Percentiles rank a stretch among this genome's conserved stretches.
These are phyloP conservation scores for Anneissia japonica DNA, from an alignment of 35 echinoderm and acorn worm species.

Conservation along the genomic window DNA sequence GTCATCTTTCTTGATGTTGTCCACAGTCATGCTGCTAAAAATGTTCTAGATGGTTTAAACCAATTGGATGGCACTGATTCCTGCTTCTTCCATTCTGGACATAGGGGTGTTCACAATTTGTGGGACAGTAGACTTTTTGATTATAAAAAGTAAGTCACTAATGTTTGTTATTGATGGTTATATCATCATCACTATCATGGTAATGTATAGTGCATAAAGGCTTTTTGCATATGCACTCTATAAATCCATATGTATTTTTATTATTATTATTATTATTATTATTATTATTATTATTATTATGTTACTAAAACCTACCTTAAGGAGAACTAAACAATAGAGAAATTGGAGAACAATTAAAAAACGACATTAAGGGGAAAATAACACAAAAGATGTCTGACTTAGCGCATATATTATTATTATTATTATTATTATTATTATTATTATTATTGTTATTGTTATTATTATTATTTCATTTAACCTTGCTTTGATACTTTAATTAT, in stretches of 20 bases:
- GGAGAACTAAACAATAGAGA: too few relatives aligned
- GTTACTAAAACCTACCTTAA: too few relatives aligned
- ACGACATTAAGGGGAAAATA: not conserved
- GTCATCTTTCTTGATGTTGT: conserved; percentile 86
- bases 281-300: too few relatives aligned
- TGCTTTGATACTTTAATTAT: not conserved
- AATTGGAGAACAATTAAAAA: not conserved
- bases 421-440: not conserved
- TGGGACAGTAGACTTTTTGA: conserved; percentile 96
- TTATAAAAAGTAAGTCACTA: conserved; percentile 70
- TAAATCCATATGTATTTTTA: too few relatives aligned
- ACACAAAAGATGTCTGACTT: not conserved
- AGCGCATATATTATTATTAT: not conserved
- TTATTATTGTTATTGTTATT: not conserved
- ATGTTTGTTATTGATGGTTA: too few relatives aligned
- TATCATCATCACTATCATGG: too few relatives aligned
- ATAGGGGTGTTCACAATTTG: conserved; percentile 62
- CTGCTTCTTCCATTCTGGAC: conserved; percentile 86
- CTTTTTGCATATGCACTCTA: too few relatives aligned
- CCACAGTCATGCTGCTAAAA: conserved; percentile 94
- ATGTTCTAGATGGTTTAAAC: conserved; percentile 88
- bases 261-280: too few relatives aligned
- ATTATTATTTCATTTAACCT: not conserved
- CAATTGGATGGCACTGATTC: conserved; percentile 76
- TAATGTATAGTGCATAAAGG: too few relatives aligned